These are phyloP conservation scores for Apis florea DNA, from an alignment of 1,140 invertebrate species.

Conservation along the genomic window DNA sequence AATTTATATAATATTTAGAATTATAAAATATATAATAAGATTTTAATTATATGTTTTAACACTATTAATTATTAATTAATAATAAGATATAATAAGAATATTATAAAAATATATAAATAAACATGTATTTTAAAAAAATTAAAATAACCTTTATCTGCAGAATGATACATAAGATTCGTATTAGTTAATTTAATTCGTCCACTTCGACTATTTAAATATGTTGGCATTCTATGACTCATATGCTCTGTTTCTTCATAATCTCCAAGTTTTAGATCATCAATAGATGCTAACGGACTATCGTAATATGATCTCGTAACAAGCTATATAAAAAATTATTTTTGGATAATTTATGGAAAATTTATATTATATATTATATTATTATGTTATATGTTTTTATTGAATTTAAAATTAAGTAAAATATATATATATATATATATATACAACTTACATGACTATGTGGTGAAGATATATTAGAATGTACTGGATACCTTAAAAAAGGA, in stretches of 20 bases:
- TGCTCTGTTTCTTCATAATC: conserved; percentile 73
- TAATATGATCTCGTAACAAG: conserved; percentile 80
- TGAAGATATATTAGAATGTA: conserved; percentile 67
- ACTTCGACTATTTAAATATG: conserved; percentile 66
- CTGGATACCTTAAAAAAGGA: conserved; percentile 66
- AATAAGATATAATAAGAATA: too few species aligned
- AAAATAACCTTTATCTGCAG: conserved; percentile 71
- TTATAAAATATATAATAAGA: not conserved
- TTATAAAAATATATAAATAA: too few species aligned
- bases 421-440: too few species aligned
- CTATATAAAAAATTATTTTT: conserved; percentile 64
- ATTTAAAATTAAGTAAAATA: not conserved
- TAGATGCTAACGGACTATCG: conserved; percentile 76
- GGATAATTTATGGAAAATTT: not conserved
- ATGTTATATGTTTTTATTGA: not conserved
- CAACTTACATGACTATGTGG: conserved; percentile 66
- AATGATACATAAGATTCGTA: conserved; percentile 74
- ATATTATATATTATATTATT: too few species aligned
- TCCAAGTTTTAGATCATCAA: conserved; percentile 73
- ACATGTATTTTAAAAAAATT: not conserved
- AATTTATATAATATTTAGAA: conserved; percentile 15
- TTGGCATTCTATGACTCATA: conserved; percentile 67
- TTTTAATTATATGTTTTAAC: too few species aligned
- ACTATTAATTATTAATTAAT: too few species aligned
- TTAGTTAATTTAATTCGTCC: conserved; percentile 71